Conservation (phyloP, 2,797 vertebrate genomes). For the Aeoliscus strigatus region DNA sequence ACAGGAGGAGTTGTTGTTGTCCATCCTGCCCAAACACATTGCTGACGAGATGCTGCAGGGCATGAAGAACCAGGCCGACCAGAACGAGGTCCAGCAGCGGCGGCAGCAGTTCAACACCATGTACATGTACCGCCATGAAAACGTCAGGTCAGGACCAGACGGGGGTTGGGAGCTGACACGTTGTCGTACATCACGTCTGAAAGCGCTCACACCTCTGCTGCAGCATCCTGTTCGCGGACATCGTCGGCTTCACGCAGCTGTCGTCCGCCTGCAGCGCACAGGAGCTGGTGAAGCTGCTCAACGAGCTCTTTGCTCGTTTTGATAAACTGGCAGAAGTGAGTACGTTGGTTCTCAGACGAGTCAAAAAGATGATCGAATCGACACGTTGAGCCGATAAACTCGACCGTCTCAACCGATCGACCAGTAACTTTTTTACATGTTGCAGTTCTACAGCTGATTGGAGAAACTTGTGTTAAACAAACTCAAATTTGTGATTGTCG, state of each 20-base stretch:
- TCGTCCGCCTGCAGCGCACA: constrained; percentile 90
- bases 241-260: constrained; percentile 94
- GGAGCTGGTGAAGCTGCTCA: constrained; percentile 93
- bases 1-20: constrained; percentile 90
- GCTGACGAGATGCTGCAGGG: constrained; percentile 96
- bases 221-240: constrained; percentile 96
- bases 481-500: no score
- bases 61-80: constrained; percentile 89
- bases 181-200: no score
- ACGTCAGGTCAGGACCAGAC: constrained; percentile 85
- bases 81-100: constrained; percentile 84
- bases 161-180: no score
- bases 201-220: constrained; percentile 13
- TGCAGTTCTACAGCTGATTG: no score
- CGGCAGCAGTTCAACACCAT: constrained; percentile 98
- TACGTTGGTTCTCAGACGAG: no score
- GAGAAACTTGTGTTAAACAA: no score
- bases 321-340: constrained; percentile 92
- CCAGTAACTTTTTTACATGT: no score
- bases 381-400: no score
- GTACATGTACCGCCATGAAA: constrained; percentile 99
- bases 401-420: no score
- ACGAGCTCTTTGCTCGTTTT: constrained; percentile 92
- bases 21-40: constrained; percentile 95
- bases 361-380: no score